phyloP scores from a whole-genome alignment of 2,113 vertebrate species.

The Electrona antarctica region DNA sequence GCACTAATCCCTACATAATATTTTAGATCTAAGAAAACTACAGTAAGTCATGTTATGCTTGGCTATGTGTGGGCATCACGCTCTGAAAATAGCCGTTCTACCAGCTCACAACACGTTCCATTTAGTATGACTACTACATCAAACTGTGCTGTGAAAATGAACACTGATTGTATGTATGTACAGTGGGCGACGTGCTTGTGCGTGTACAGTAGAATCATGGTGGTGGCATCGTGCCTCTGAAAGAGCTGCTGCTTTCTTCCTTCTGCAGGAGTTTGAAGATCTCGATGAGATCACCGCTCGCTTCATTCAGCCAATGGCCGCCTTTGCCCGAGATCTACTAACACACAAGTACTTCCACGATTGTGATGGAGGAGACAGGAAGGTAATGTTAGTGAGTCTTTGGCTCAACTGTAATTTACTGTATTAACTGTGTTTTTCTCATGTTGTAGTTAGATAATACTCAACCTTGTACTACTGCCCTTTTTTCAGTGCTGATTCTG shows the following conservation, averaged over 20 bases:
- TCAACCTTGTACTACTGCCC: neutral
- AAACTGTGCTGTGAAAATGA: too few species aligned
- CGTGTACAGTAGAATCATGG: too few species aligned
- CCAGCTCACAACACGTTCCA: too few species aligned
- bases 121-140: too few species aligned
- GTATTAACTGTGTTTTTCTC: neutral
- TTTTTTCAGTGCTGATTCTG: neutral
- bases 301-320: conserved; percentile 97
- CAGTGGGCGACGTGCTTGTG: too few species aligned
- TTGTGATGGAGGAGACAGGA: conserved; percentile 88
- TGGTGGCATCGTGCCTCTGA: neutral
- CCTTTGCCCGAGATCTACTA: conserved; percentile 94
- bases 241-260: neutral
- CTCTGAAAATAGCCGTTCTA: too few species aligned
- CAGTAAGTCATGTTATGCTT: too few species aligned
- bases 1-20: too few species aligned
- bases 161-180: too few species aligned
- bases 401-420: neutral
- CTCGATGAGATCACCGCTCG: conserved; percentile 98
- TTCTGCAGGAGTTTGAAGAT: conserved; percentile 94
- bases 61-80: too few species aligned
- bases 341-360: conserved; percentile 97
- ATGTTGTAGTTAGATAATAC: neutral
- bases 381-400: conserved; percentile 75
- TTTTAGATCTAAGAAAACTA: too few species aligned